Evolutionary conservation across 2,797 vertebrate genomes (phyloP).

Genomic region (Phoeniculus purpureus): DNA sequence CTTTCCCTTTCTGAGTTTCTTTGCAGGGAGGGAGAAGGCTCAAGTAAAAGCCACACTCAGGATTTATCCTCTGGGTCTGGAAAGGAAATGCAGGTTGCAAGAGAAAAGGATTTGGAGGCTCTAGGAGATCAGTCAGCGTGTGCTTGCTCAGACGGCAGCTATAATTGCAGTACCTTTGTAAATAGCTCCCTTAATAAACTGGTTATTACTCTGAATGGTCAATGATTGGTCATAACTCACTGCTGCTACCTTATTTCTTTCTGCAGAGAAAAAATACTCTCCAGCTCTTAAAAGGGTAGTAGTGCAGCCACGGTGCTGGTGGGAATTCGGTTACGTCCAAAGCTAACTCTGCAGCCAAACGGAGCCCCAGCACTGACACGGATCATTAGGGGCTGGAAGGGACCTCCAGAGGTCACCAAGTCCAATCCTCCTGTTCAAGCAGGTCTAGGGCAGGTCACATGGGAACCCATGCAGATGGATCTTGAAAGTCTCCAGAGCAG

Average conservation of each 20-base stretch:
- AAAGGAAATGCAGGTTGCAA: not conserved
- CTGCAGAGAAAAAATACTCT: not conserved
- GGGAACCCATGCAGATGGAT: too few species aligned
- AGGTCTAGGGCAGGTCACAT: too few species aligned
- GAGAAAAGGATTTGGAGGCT: not conserved
- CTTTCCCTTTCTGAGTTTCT: not conserved
- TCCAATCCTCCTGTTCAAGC: too few species aligned
- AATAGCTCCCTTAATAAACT: conserved; percentile 22
- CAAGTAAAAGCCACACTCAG: not conserved
- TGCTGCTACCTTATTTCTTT: not conserved
- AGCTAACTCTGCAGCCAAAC: not conserved
- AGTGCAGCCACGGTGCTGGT: not conserved
- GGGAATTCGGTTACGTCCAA: not conserved
- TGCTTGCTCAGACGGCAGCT: not conserved
- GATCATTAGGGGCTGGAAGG: too few species aligned
- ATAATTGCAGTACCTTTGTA: conserved; percentile 18
- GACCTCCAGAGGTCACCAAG: too few species aligned
- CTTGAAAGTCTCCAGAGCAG: too few species aligned
- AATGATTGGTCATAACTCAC: conserved; percentile 1
- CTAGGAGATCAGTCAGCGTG: not conserved
- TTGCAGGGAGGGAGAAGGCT: not conserved
- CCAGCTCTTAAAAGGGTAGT: not conserved
- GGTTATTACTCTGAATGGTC: conserved; percentile 33
- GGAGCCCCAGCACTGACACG: not conserved
- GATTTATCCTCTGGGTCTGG: not conserved